Evolutionary conservation across 2,113 vertebrate genomes (phyloP), one percentile per base, ranked within the genome.

Genomic region (human (Homo sapiens)): DNA sequence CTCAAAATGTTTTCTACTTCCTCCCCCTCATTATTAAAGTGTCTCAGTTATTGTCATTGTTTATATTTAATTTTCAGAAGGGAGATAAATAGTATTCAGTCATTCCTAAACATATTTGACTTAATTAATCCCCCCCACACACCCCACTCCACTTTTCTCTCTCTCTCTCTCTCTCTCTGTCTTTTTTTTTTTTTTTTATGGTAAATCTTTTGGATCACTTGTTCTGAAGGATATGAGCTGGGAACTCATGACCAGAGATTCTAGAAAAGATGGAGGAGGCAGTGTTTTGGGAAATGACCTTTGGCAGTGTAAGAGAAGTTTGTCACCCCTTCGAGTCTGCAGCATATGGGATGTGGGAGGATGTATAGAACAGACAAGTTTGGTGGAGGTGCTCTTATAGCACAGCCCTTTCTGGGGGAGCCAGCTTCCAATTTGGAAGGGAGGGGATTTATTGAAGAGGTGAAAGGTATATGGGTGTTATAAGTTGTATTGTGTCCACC

Each of bases 301-400:
- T 86, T 5, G 12, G 52, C 61, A 25, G 14, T 76, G 52, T 59
- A 55, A 8, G 13, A 61, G 75, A 40, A 79, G 22, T 38, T 38
- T 0, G 2, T 6, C 25, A 3, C 4, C 48, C 61, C 45, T 59
- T 18, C 38, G 12, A 3, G 4, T 80, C 61, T 70, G 50, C 27
- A 73, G 68, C n/a, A 12, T 25, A 8, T 83, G 84, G 22, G n/a
- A 16, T 10, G 5, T 38, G 40, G 22, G 30, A 4, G 9, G 6
- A 1, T 4, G 38, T 25, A 13, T 6, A 22, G 18, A 16, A 10
- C 10, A 22, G 18, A 11, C 7, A n/a, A 3, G 18, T 0, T 8
- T 3, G 17, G 20, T 0, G 5, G 2, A 17, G 22, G 11, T 30
- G 25, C 50, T 30, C 59, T 43, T 5, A 40, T 4, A 43, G n/a